phyloP scores from a whole-genome alignment of 2,113 vertebrate species.

The Pygathrix nemaeus region DNA sequence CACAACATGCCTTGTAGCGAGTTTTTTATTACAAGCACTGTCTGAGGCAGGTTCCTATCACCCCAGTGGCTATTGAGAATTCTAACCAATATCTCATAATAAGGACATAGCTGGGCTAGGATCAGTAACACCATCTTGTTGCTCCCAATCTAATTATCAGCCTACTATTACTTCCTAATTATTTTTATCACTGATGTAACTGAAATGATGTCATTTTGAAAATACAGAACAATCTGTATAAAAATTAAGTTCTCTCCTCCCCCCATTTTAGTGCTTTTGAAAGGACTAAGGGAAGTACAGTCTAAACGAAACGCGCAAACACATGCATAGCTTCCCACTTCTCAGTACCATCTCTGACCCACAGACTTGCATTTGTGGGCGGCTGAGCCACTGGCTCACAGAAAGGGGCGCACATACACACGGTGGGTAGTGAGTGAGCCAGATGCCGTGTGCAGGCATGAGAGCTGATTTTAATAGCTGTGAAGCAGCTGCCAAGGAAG shows the following conservation, averaged over 20 bases:
- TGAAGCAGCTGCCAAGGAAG: not conserved
- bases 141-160: not conserved
- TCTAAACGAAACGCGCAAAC: constrained; percentile 11
- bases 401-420: fast-evolving
- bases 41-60: not conserved
- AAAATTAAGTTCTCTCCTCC: not conserved
- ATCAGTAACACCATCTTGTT: not conserved
- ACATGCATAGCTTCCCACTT: not conserved
- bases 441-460: fast-evolving
- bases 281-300: constrained; percentile 14
- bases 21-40: not conserved
- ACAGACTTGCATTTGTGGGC: not conserved
- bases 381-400: not conserved
- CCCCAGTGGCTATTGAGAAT: not conserved
- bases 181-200: not conserved
- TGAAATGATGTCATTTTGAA: constrained; percentile 58
- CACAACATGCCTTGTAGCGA: not conserved
- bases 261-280: not conserved
- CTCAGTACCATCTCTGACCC: not conserved
- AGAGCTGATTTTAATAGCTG: not conserved
- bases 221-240: constrained; percentile 21
- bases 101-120: not conserved
- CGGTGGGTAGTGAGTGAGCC: not conserved
- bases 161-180: constrained; percentile 37
- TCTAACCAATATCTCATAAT: not conserved